Conservation (phyloP, 2,797 vertebrate genomes). For the Gallirallus australis region DNA sequence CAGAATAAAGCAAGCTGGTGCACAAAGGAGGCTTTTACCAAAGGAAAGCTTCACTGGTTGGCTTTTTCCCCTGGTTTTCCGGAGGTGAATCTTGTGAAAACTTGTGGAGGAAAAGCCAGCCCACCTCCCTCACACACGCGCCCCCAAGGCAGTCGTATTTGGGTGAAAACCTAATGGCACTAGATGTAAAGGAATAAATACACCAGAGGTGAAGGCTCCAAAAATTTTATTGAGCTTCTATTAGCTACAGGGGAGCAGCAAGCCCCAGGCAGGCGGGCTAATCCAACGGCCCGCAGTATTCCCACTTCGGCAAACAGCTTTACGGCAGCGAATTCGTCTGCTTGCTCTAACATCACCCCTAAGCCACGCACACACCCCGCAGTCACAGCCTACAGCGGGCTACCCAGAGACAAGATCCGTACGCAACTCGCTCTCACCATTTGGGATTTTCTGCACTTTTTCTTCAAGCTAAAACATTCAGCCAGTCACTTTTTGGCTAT, state of each 20-base stretch:
- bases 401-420: background rate
- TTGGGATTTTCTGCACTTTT: background rate
- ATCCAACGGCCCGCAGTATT: background rate
- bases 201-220: background rate
- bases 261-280: background rate
- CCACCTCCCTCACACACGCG: background rate
- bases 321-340: background rate
- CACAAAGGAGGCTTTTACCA: conserved; percentile 6
- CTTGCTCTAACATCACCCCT: background rate
- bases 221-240: background rate
- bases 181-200: background rate
- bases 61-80: background rate
- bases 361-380: background rate
- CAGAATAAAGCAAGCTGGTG: background rate
- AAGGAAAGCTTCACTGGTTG: background rate
- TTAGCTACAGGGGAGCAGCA: background rate
- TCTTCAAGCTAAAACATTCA: background rate
- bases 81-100: background rate
- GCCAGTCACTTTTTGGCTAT: background rate
- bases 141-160: background rate
- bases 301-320: background rate
- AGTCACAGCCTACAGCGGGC: background rate
- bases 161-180: background rate
- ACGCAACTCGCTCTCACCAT: background rate
- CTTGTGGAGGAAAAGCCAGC: background rate